Percentiles rank a stretch among this genome's conserved stretches.
Conservation (phyloP, 2,888 invertebrate species). For the Chironomus tentans region DNA sequence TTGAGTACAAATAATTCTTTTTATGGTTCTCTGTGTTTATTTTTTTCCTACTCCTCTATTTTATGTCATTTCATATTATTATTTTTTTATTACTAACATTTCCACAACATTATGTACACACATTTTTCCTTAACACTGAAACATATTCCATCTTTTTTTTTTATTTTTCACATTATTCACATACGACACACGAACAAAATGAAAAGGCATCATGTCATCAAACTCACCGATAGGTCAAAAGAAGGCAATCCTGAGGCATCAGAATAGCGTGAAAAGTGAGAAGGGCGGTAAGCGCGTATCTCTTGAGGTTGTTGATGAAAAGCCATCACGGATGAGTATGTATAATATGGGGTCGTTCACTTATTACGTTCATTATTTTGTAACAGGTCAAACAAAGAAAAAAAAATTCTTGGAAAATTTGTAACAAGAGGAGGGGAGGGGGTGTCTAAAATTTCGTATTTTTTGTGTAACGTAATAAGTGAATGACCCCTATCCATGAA, state of each 20-base stretch:
- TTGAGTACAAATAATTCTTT: not conserved
- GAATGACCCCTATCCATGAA: too few relatives aligned
- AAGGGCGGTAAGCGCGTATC: constrained; percentile 7
- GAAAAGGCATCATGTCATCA: not conserved
- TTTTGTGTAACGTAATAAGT: too few relatives aligned
- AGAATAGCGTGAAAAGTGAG: constrained; percentile 17
- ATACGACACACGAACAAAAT: not conserved
- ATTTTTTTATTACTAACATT: not conserved
- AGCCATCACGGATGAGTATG: not conserved
- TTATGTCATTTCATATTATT: not conserved
- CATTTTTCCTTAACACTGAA: not conserved
- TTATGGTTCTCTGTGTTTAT: not conserved
- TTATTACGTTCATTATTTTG: too few relatives aligned
- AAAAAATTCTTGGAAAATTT: too few relatives aligned
- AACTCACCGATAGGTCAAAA: constrained; percentile 16
- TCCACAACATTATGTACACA: not conserved
- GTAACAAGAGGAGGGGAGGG: too few relatives aligned
- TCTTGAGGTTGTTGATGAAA: constrained; percentile 18
- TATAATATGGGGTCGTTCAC: too few relatives aligned
- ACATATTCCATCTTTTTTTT: not conserved
- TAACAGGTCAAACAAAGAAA: too few relatives aligned
- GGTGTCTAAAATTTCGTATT: too few relatives aligned
- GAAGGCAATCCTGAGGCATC: constrained; percentile 7
- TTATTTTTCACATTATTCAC: not conserved
- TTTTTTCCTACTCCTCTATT: not conserved